phyloP scores from a whole-genome alignment of 2,888 invertebrate genomes.

The Reticulitermes lucifugus region DNA sequence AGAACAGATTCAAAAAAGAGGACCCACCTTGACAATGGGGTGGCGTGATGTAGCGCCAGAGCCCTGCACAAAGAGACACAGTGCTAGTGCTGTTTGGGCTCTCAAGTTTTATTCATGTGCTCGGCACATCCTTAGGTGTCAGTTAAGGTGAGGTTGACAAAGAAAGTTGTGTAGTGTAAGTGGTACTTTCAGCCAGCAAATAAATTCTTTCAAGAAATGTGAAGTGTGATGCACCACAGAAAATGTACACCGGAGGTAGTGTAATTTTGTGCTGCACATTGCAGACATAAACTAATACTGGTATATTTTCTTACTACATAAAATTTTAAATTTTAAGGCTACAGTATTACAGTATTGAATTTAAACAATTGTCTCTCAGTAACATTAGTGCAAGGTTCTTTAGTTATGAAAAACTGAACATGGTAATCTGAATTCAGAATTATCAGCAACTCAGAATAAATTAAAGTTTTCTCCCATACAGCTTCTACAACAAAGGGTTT shows the following conservation, averaged over 20 bases:
- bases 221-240: neutral
- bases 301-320: conserved; percentile 11
- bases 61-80: conserved; percentile 42
- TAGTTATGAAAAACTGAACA: neutral
- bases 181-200: too few relatives aligned
- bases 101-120: neutral
- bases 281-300: neutral
- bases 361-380: neutral
- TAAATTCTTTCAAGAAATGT: too few relatives aligned
- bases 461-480: neutral
- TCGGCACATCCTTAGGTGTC: too few relatives aligned
- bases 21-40: conserved; percentile 65
- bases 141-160: too few relatives aligned
- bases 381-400: neutral
- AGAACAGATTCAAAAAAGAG: conserved; percentile 66
- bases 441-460: neutral
- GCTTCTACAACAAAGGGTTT: neutral
- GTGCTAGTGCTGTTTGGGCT: conserved; percentile 34
- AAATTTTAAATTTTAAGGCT: conserved; percentile 1
- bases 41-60: conserved; percentile 61
- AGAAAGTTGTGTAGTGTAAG: too few relatives aligned
- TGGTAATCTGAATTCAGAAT: neutral
- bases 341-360: neutral
- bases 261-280: neutral
- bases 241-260: neutral